Evolutionary conservation across 2,888 invertebrate genomes (phyloP).

Genomic region (Xylocampa areola): DNA sequence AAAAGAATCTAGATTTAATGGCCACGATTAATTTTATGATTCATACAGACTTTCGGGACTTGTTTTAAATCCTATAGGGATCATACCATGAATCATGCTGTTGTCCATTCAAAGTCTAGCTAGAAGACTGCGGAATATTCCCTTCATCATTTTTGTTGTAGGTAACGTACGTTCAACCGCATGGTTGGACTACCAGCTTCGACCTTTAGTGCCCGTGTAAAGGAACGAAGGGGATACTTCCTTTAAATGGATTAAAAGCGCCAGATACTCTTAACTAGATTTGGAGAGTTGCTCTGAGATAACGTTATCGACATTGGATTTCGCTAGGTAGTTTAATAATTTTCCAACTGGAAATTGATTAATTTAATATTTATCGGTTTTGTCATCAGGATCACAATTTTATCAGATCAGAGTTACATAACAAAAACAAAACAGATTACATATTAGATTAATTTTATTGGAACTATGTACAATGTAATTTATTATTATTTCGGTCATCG

Average conservation of each 20-base stretch:
- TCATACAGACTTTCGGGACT: too few relatives aligned
- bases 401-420: too few relatives aligned
- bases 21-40: too few relatives aligned
- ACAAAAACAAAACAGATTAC: too few relatives aligned
- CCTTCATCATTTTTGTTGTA: slow-evolving; percentile 1
- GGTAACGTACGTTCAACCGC: neutral
- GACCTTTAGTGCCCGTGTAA: slow-evolving; percentile 6
- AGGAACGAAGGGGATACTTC: slow-evolving; percentile 26
- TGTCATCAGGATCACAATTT: slow-evolving; percentile 3
- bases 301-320: slow-evolving; percentile 23
- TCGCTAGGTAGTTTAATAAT: slow-evolving; percentile 14
- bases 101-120: too few relatives aligned
- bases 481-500: too few relatives aligned
- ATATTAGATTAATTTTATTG: too few relatives aligned
- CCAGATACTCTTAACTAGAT: slow-evolving; percentile 34
- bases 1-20: slow-evolving; percentile 8
- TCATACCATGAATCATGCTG: too few relatives aligned
- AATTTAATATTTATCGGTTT: slow-evolving; percentile 30
- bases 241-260: slow-evolving; percentile 52
- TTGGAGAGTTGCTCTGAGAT: slow-evolving; percentile 23
- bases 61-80: too few relatives aligned
- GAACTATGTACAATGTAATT: too few relatives aligned
- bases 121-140: slow-evolving; percentile 2
- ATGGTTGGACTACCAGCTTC: slow-evolving; percentile 4
- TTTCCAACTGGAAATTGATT: slow-evolving; percentile 18